A percentile compares a stretch with the other conserved stretches of the same genome.
phyloP scores from a whole-genome alignment of 2,113 vertebrate species.

The Amphiprion percula region DNA sequence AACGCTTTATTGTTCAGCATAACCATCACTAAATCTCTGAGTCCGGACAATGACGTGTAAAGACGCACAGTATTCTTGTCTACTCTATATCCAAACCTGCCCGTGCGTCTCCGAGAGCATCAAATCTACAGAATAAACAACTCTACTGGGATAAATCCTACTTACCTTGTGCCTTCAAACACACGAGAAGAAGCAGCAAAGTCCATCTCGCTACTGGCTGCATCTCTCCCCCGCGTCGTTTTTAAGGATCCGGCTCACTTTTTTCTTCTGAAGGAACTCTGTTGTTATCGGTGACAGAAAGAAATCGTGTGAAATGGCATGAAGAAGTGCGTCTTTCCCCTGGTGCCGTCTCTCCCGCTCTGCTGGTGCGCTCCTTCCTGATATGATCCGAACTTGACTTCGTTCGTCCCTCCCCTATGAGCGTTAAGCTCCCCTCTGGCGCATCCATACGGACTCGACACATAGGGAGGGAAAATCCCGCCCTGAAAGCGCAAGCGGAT shows the following conservation, averaged over 20 bases:
- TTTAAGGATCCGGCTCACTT: conserved; percentile 32
- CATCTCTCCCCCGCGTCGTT: conserved; percentile 68
- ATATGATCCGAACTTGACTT: conserved; percentile 69
- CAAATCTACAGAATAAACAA: neutral
- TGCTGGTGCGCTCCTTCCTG: conserved; percentile 61
- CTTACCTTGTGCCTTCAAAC: conserved; percentile 79
- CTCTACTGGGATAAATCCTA: neutral
- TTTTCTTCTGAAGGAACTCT: conserved; percentile 10
- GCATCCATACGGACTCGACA: conserved; percentile 49
- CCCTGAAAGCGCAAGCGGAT: conserved; percentile 1
- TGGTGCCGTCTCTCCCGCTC: conserved; percentile 41
- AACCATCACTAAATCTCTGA: neutral
- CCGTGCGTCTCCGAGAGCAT: neutral
- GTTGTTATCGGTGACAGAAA: neutral
- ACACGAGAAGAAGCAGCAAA: conserved; percentile 73
- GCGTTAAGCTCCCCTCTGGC: conserved; percentile 57
- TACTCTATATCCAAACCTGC: neutral
- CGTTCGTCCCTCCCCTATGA: conserved; percentile 76
- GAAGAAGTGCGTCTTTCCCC: conserved; percentile 26
- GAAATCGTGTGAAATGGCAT: conserved; percentile 13
- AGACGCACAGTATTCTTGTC: neutral
- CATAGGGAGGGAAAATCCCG: conserved; percentile 14
- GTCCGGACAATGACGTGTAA: neutral
- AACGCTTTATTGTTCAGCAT: neutral
- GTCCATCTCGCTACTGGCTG: conserved; percentile 61